Evolutionary conservation across 2,797 vertebrate species (phyloP), one percentile per base, ranked within the genome.

Genomic region (Xyrichtys novacula): DNA sequence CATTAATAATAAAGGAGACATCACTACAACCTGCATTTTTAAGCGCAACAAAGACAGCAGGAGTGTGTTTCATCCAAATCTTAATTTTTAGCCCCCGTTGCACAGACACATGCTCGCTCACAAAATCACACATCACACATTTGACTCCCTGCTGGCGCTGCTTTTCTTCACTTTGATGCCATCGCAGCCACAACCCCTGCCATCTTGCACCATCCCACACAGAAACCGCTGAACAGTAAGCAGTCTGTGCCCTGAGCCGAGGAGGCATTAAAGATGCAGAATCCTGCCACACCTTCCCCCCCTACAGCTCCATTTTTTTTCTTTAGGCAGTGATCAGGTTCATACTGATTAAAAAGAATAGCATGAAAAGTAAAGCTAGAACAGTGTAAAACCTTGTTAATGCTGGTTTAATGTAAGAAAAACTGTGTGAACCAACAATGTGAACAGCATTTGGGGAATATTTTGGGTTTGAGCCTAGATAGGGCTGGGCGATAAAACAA

Each of bases 1-100:
- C 71, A 74, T 92, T 80, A 91, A 91, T 90, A 91, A 91, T 88
- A 36, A 85, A 91, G 38, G 69, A 86, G 76, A 65, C 62, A 65
- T 84, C 62, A 38, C 71, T 58, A 47, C 56, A 58, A 48, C 65
- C 64, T 82, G 74, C 67, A 66, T 82, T 77, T 78, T 42, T 72
- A 84, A 85, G 53, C 64, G 28, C 58, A 74, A 48, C 39, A 44
- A 63, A 20, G 34, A 32, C 50, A 47, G 50, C 56, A 22, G 31
- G 14, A 47, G 31, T 9, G 53, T 43, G 28, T 44, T 65, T 83
- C 61, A 34, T 65, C 58, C 0, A 46, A 62, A 49, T 49, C 62
- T 71, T 50, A 25, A 76, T 80, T 74, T 70, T 65, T 47, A 60
- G 59, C 55, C 59, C 26, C 76, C 59, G 60, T 65, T 71, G 42